phyloP scores from a whole-genome alignment of 2,113 vertebrate species.

The Tupaia chinensis region DNA sequence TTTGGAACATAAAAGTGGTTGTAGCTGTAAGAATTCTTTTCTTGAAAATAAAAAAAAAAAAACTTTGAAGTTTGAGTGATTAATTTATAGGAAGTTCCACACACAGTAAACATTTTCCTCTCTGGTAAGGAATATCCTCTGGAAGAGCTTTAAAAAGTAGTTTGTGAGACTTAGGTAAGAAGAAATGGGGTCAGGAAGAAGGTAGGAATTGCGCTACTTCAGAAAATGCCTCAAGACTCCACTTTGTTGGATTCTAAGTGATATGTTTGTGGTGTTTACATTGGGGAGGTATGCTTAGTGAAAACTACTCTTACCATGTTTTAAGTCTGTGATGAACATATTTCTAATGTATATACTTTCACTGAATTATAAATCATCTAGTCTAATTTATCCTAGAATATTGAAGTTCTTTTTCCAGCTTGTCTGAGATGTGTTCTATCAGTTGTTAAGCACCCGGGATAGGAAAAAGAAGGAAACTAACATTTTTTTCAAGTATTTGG shows the following conservation, averaged over 20 bases:
- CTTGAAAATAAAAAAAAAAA: slow-evolving; percentile 49
- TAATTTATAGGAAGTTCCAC: slow-evolving; percentile 51
- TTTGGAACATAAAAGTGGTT: not conserved
- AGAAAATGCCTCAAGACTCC: slow-evolving; percentile 10
- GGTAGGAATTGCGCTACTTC: slow-evolving; percentile 2
- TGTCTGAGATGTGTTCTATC: not conserved
- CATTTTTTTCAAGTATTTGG: not conserved
- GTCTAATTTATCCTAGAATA: not conserved
- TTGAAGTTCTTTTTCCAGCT: not conserved
- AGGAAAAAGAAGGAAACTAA: not conserved
- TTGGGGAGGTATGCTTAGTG: not conserved
- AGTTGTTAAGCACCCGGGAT: not conserved
- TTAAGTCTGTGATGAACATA: not conserved
- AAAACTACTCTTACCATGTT: slow-evolving; percentile 46
- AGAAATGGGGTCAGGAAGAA: slow-evolving; percentile 17
- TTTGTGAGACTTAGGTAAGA: not conserved
- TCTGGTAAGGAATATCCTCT: not conserved
- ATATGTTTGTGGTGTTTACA: not conserved
- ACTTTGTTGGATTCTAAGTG: slow-evolving; percentile 4
- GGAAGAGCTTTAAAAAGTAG: not conserved
- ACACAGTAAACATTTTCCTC: slow-evolving; percentile 37
- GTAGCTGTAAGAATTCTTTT: slow-evolving; percentile 59
- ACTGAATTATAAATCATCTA: not conserved
- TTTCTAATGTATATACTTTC: slow-evolving; percentile 6
- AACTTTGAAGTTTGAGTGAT: slow-evolving; percentile 44